Evolutionary conservation across 2,888 invertebrate genomes (phyloP), one percentile per base, ranked within the genome.

Genomic region (Metallyticus violacea): DNA sequence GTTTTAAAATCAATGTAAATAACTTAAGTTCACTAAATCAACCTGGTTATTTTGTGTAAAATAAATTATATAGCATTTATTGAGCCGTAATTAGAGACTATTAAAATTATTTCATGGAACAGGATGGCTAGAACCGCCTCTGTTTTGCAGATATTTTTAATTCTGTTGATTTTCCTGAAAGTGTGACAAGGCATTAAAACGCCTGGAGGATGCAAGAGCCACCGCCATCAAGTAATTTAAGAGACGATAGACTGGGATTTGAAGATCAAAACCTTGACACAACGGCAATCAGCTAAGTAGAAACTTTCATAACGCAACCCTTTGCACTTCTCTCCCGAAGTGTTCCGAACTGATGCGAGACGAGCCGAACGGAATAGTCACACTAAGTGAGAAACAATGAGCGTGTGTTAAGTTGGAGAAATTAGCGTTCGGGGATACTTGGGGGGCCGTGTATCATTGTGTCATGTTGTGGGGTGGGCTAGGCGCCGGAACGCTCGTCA

Each of bases 371-470:
- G n/a, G n/a, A n/a, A n/a, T n/a, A n/a, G n/a, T n/a, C 22, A 22
- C 40, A 62, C 26, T 82, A 82, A 82, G 82, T 82, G 82, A 22
- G 82, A 82, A 82, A 82, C 82, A 82, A 82, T 82, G 82, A 82
- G 76, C 7, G 26, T 76, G 25, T 62, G 40, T 81, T 40, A 7
- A 40, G 30, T 30, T 30, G 81, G 81, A 82, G 82, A 22, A 80
- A 82, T 82, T 40, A 76, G 82, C 80, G 80, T 80, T 27, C 40
- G 40, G 40, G 40, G 40, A 62, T 62, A 62, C 40, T 62, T 62
- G n/a, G 40, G 76, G 82, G 26, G 82, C 76, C 29, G 76, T 82
- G 82, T 76, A 76, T 82, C 85, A 76, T 79, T 76, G 79, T 80
- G 79, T 40, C 79, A 62, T 79, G 85, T 77, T 77, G 84, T 76